Evolutionary conservation across 1,140 invertebrate genomes (phyloP).

Genomic region (Pinna nobilis): DNA sequence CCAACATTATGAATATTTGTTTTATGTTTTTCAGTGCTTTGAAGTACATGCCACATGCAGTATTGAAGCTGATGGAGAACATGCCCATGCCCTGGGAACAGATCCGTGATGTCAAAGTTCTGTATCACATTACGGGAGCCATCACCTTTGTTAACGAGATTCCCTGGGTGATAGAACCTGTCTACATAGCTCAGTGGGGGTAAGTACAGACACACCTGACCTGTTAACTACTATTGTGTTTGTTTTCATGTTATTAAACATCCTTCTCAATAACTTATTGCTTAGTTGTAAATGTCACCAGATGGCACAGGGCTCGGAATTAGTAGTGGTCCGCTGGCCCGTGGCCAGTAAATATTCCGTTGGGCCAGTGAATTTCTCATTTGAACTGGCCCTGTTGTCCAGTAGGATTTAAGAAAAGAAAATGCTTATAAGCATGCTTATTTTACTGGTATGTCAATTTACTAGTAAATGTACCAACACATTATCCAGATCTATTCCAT

Average conservation of each 20-base stretch:
- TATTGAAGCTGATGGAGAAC: constrained; percentile 98
- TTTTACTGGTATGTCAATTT: too few relatives aligned
- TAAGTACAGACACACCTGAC: too few relatives aligned
- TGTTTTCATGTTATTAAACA: too few relatives aligned
- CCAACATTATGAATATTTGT: neutral
- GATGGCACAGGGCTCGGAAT: neutral
- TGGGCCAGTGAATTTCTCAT: neutral
- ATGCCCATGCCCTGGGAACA: constrained; percentile 99
- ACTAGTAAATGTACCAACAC: too few relatives aligned
- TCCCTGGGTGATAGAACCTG: constrained; percentile 99
- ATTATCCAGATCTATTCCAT: too few relatives aligned
- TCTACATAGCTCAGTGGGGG: constrained; percentile 99
- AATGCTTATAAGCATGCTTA: too few relatives aligned
- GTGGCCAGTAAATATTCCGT: neutral
- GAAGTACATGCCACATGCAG: constrained; percentile 99
- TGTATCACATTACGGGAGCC: constrained; percentile 99
- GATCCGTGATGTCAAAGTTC: constrained; percentile 97
- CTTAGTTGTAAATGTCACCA: neutral
- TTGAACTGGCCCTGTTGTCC: too few relatives aligned
- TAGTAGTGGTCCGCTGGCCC: neutral
- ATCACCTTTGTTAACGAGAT: constrained; percentile 99
- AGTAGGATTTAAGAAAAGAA: too few relatives aligned
- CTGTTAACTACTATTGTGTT: too few relatives aligned
- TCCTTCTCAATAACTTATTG: too few relatives aligned
- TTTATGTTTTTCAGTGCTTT: constrained; percentile 81